Evolutionary conservation across 2,888 invertebrate species (phyloP), one percentile per base, ranked within the genome.

Genomic region (Lucinisca nassula): DNA sequence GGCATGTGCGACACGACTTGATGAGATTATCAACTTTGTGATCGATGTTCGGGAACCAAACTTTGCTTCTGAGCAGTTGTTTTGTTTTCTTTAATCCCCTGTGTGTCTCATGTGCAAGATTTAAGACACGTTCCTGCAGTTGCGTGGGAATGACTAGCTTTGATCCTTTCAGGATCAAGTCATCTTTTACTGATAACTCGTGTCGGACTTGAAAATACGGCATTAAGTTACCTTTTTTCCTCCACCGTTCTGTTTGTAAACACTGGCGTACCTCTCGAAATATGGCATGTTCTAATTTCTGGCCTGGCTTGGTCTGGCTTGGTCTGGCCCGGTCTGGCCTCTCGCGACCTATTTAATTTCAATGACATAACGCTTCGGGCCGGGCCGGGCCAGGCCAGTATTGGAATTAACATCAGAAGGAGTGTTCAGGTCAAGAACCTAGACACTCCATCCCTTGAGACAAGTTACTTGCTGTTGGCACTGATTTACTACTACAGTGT

Each of bases 41-140:
- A 55, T 86, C 79, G 17, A 88, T 83, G n/a, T 38, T 45, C 12
- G 80, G 84, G 77, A 76, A 88, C 79, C 80, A 88, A n/a, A 83
- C 85, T 49, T 85, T 82, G 35, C 67, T 67, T 51, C 82, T 27
- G 10, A 88, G 45, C 17, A 78, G 35, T 32, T 72, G 85, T 45
- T 88, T 87, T 61, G 86, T 87, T 61, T 80, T 82, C 4, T 82
- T 79, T 12, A 86, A n/a, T 0, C 87, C 87, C 58, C 77, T 80
- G 35, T 87, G 87, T 21, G 55, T 58, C 32, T 81, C 77, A 78
- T 87, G 82, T 21, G 79, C 82, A 6, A 88, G 35, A 38, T 67
- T n/a, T 24, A 85, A 17, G 14, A 79, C 77, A 24, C 70, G 73
- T 73, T 58, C 17, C n/a, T 76, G 30, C 4, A 82, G 72, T 40